Evolutionary conservation across 2,797 vertebrate species (phyloP), one percentile per base, ranked within the genome.

Genomic region (Zalophus californianus): DNA sequence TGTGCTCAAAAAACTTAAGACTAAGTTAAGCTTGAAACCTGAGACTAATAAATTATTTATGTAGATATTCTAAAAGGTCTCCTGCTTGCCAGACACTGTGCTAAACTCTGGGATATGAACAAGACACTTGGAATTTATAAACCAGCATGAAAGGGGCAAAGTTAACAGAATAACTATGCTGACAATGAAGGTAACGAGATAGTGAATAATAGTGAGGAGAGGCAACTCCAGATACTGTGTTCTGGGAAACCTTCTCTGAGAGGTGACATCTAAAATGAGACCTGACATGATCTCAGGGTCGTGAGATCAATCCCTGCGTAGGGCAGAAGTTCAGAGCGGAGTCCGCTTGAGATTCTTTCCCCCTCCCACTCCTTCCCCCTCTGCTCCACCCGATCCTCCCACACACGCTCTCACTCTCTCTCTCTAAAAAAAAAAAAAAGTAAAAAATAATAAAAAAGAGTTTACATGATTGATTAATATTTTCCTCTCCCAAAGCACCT

Each of bases 1-100:
- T 58, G 14, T 48, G 35, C 58, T 78, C 66, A 88, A 96, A 93
- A 94, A 41, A 62, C 25, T 60, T 50, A 83, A 90, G 35, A 75
- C 50, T 78, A 23, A 32, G 41, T 80, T 94, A 72, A 94, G 91
- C 18, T 32, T 86, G 58, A 91, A 82, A 92, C 27, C 86, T 48
- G 38, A 96, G 50, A 64, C 41, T 32, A 86, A 90, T 35, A 68
- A 41, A 80, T 75, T 87, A 87, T 84, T 94, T 92, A 78, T 91
- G 32, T 75, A 96, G 64, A 92, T 27, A 9, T 60, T 68, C 66
- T 56, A 60, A 82, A 95, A 77, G 56, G 23, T 52, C 16, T 82
- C 91, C 38, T 79, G 16, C 44, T 86, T 70, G 7, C 35, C 54
- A 97, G 7, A 41, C 73, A 78, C 41, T 6, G 4, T 54, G 1